A percentile compares a stretch with the other conserved stretches of the same genome.
Evolutionary conservation across 2,113 vertebrate species (phyloP).

Genomic region (Salvelinus namaycush): DNA sequence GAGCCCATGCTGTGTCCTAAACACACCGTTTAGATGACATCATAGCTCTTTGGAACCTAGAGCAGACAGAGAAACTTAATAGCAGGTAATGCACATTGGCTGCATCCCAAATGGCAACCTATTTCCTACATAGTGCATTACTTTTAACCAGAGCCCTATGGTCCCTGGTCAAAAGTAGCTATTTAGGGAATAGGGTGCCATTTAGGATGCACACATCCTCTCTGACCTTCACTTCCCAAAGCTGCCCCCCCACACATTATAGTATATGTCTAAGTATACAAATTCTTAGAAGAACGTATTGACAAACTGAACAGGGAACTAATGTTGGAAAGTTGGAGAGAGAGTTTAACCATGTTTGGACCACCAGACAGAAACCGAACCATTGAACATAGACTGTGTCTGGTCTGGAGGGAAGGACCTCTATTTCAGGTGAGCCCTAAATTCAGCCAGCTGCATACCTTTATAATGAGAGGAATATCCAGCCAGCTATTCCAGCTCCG

Average conservation of each 20-base stretch:
- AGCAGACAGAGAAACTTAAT: too few species aligned
- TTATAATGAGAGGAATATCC: constrained; percentile 15
- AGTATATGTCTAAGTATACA: neutral
- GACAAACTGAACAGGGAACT: neutral
- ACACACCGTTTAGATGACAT: too few species aligned
- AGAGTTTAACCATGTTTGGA: neutral
- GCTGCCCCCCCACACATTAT: neutral
- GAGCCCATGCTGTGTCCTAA: too few species aligned
- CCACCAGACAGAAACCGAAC: neutral
- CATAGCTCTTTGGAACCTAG: too few species aligned
- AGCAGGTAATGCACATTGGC: too few species aligned
- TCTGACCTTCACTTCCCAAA: neutral
- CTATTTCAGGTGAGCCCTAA: neutral
- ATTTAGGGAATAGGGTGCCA: too few species aligned
- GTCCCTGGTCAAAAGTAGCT: too few species aligned
- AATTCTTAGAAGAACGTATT: neutral
- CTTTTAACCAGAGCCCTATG: too few species aligned
- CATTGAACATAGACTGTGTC: neutral
- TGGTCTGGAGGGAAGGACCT: constrained; percentile 1
- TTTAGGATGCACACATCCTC: too few species aligned
- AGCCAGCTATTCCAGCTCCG: constrained; percentile 2
- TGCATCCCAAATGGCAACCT: too few species aligned
- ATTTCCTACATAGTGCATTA: too few species aligned
- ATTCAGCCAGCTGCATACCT: constrained; percentile 2
- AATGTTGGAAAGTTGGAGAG: neutral